Percentiles rank a stretch among this genome's conserved stretches.
Conservation (phyloP, 2,797 vertebrate genomes). For the Sebastolobus altivelis region DNA sequence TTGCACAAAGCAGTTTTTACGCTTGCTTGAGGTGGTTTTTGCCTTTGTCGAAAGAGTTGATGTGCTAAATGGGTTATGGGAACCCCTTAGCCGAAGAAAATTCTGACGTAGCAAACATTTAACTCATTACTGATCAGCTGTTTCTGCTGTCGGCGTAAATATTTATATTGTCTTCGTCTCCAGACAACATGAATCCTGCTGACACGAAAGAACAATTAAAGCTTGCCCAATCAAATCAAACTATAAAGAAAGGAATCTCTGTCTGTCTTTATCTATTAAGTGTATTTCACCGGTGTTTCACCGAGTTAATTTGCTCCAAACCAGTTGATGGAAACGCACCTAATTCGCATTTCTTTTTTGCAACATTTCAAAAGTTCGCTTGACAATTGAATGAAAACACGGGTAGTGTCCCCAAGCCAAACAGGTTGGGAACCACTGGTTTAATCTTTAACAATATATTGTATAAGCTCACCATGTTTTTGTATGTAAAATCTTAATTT, state of each 20-base stretch:
- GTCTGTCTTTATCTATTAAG: not conserved
- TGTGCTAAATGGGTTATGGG: too few species aligned
- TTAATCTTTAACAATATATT: not conserved
- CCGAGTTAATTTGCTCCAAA: not conserved
- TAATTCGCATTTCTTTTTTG: not conserved
- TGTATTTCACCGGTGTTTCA: not conserved
- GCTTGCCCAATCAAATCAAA: too few species aligned
- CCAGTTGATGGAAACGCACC: not conserved
- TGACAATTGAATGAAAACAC: not conserved
- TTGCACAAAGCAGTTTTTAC: too few species aligned
- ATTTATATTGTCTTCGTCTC: too few species aligned
- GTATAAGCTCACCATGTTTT: not conserved
- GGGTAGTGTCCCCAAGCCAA: not conserved
- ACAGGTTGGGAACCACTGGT: not conserved
- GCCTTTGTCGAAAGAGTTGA: not conserved
- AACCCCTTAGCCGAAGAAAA: too few species aligned
- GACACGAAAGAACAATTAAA: not conserved
- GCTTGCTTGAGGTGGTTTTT: not conserved
- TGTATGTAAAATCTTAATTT: not conserved
- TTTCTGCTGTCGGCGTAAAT: too few species aligned
- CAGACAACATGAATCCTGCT: not conserved
- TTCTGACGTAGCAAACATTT: too few species aligned
- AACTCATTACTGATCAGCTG: too few species aligned
- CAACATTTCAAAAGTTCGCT: too few species aligned
- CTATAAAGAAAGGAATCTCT: not conserved